These are phyloP conservation scores for Chrysocyon brachyurus DNA, from an alignment of 2,797 vertebrate species.

Conservation along the genomic window DNA sequence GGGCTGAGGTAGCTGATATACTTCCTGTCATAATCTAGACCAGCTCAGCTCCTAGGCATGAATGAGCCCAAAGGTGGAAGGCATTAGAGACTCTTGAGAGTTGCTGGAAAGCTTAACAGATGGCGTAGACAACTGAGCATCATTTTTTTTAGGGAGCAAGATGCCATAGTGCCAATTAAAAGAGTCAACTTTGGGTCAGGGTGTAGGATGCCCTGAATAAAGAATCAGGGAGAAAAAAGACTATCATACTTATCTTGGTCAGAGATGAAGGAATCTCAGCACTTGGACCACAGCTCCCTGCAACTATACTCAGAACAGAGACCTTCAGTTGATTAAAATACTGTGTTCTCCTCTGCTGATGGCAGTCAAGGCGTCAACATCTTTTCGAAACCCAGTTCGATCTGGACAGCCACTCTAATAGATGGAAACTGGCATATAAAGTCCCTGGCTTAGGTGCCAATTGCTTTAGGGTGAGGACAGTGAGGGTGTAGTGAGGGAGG, in stretches of 20 bases:
- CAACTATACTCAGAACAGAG: neutral
- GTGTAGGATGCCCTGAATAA: neutral
- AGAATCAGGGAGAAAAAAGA: neutral
- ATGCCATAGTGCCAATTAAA: neutral
- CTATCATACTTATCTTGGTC: neutral
- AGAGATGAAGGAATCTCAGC: neutral
- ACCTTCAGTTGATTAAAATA: neutral
- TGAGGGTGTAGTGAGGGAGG: neutral
- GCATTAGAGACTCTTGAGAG: neutral
- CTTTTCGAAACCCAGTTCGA: constrained; percentile 9
- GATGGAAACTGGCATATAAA: neutral
- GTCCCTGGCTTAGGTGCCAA: neutral
- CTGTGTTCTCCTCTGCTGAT: neutral
- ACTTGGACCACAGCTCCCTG: neutral
- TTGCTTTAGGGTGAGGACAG: neutral
- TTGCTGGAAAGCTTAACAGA: neutral
- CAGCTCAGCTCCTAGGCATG: constrained; percentile 20
- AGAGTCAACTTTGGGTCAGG: neutral
- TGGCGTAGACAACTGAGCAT: neutral
- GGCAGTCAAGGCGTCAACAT: neutral
- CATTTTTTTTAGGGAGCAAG: neutral
- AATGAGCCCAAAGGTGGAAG: neutral
- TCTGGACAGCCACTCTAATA: neutral
- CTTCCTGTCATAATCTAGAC: constrained; percentile 56
- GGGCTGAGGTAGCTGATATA: constrained; percentile 60